Percentiles rank a stretch among this genome's conserved stretches.
Conservation (phyloP, 2,113 vertebrate species). For the Colaptes auratus region DNA sequence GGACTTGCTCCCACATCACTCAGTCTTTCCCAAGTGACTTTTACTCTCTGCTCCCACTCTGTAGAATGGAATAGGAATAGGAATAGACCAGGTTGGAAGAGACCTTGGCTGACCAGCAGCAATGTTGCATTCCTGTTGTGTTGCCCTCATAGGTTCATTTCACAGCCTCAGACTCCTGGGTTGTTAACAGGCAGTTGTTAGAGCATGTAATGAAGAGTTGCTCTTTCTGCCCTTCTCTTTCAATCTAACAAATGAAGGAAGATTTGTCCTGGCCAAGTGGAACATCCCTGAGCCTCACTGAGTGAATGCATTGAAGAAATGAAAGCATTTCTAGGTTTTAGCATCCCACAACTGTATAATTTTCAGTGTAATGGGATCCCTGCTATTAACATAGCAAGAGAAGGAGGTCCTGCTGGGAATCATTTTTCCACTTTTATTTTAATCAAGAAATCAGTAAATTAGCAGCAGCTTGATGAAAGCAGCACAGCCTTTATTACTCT, state of each 20-base stretch:
- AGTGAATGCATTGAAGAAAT: neutral
- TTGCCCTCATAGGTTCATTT: neutral
- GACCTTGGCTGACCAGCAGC: neutral
- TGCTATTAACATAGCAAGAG: constrained; percentile 49
- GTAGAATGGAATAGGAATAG: no score
- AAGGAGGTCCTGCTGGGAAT: constrained; percentile 51
- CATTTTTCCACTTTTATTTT: constrained; percentile 52
- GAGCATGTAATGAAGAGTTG: neutral
- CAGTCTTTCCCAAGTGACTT: neutral
- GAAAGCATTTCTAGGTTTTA: neutral
- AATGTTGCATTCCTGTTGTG: neutral
- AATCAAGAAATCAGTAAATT: constrained; percentile 66
- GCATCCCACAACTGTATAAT: constrained; percentile 13
- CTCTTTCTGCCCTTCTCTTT: neutral
- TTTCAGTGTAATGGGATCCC: constrained; percentile 38
- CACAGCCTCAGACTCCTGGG: neutral
- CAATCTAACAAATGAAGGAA: neutral
- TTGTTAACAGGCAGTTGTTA: neutral
- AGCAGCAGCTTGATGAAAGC: constrained; percentile 36
- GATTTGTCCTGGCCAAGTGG: neutral
- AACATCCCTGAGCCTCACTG: neutral
- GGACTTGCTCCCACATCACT: no score
- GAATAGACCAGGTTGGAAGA: no score
- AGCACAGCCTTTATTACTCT: neutral
- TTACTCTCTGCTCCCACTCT: neutral